A percentile compares a stretch with the other conserved stretches of the same genome.
Conservation (phyloP, 2,113 vertebrate species). For the Morone chrysops region DNA sequence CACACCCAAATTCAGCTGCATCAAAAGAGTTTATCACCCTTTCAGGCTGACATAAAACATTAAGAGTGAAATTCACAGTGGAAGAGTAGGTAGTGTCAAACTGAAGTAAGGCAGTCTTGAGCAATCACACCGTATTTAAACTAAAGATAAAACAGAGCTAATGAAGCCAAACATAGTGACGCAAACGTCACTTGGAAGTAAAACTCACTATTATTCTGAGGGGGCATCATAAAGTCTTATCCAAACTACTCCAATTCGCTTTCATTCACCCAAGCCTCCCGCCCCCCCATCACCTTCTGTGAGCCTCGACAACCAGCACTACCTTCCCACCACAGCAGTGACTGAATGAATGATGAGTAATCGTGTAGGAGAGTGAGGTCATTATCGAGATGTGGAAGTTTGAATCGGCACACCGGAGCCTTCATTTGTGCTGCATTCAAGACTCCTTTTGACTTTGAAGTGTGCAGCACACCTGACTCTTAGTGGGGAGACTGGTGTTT, state of each 20-base stretch:
- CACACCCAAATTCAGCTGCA: constrained; percentile 17
- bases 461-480: constrained; percentile 77
- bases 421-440: constrained; percentile 73
- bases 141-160: constrained; percentile 28
- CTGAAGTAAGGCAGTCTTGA: background rate
- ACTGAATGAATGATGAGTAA: constrained; percentile 71
- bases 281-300: constrained; percentile 52
- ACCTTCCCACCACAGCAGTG: constrained; percentile 49
- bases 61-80: background rate
- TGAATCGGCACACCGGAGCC: constrained; percentile 68
- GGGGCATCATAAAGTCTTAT: constrained; percentile 34
- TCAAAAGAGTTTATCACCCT: constrained; percentile 34
- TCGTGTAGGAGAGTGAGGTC: constrained; percentile 65
- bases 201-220: constrained; percentile 44
- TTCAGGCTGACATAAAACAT: constrained; percentile 38
- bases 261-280: constrained; percentile 45
- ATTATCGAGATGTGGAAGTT: constrained; percentile 66
- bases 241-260: constrained; percentile 50
- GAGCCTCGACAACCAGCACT: constrained; percentile 23
- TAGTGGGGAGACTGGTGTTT: constrained; percentile 45
- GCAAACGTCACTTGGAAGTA: constrained; percentile 21
- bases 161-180: constrained; percentile 40
- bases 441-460: constrained; percentile 77
- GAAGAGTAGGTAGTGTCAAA: constrained; percentile 1
- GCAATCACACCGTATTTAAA: constrained; percentile 67